A percentile compares a stretch with the other conserved stretches of the same genome.
Evolutionary conservation across 2,797 vertebrate genomes (phyloP).

Genomic region (Chiloscyllium punctatum): DNA sequence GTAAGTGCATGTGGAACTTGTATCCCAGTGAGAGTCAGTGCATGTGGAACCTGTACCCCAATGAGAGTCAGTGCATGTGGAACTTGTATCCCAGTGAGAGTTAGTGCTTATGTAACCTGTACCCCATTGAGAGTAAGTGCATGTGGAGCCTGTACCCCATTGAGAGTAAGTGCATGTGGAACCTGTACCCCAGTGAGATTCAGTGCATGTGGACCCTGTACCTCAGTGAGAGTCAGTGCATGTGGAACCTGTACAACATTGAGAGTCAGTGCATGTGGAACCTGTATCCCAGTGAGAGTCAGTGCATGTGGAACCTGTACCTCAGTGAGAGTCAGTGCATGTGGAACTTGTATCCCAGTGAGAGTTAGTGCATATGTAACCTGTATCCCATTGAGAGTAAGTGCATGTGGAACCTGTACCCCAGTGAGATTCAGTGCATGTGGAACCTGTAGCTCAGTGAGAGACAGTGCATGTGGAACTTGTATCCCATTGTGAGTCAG

Average conservation of each 20-base stretch:
- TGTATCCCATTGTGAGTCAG: too few relatives aligned
- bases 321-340: neutral
- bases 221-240: too few relatives aligned
- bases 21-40: too few relatives aligned
- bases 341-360: neutral
- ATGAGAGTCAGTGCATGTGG: neutral
- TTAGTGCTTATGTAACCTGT: neutral
- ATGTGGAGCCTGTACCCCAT: neutral
- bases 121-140: neutral
- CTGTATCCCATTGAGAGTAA: too few relatives aligned
- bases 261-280: neutral
- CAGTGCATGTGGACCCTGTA: too few relatives aligned
- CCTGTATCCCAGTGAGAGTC: neutral
- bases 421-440: too few relatives aligned
- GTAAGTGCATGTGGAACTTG: too few relatives aligned
- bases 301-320: neutral
- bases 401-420: too few relatives aligned
- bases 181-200: neutral
- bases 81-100: neutral
- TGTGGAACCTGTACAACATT: neutral
- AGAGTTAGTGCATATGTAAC: too few relatives aligned
- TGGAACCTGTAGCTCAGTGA: too few relatives aligned
- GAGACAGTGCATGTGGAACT: too few relatives aligned
- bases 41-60: neutral
- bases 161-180: neutral